Evolutionary conservation across 37 sponge, comb jelly and placozoan genomes (phyloP), one percentile per base, ranked within the genome.

Genomic region (Cladorhizidae sp.): DNA sequence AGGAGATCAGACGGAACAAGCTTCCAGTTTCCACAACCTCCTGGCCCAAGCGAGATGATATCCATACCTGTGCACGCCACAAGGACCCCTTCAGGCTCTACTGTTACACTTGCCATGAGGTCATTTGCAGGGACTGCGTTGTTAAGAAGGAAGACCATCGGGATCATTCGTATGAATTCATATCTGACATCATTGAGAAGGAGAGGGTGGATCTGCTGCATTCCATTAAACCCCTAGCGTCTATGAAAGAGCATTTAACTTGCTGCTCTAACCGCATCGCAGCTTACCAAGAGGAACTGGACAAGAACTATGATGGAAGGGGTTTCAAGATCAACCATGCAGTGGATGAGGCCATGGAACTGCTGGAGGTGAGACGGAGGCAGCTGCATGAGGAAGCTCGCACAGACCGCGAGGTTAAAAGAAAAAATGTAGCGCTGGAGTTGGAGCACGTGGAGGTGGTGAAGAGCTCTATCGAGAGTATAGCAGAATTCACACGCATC

Each of bases 111-210:
- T 80, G 82, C 42, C 18, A 68, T 0, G 75, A 67, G 25, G 76
- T 80, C 9, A 81, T 87, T 39, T 87, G 88, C 70, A 37, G 76
- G 1, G 76, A 81, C 77, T 87, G 88, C 49, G 75, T 76, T 2
- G 61, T 80, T 3, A 76, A 67, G 17, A 43, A 56, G 40, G 68
- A 40, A 43, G 82, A 87, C 41, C 88, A 87, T 36, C 70, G 72
- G 3, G 74, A 80, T 32, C 82, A 80, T 43, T 40, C 59, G 0
- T 80, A 38, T 70, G 71, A 87, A 14, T 87, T 81, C 31, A 81
- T 87, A 36, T 3, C 37, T 2, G 52, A 76, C 1, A 38, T 81
- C 43, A 74, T 80, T 25, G 70, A 67, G 28, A 41, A 20, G 18
- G 77, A 87, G 71, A 58, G 63, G n/a, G 77, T 22, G 17, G 52